Evolutionary conservation across 2,797 vertebrate species (phyloP), one percentile per base, ranked within the genome.

Genomic region (Brachyrhaphis roseni): DNA sequence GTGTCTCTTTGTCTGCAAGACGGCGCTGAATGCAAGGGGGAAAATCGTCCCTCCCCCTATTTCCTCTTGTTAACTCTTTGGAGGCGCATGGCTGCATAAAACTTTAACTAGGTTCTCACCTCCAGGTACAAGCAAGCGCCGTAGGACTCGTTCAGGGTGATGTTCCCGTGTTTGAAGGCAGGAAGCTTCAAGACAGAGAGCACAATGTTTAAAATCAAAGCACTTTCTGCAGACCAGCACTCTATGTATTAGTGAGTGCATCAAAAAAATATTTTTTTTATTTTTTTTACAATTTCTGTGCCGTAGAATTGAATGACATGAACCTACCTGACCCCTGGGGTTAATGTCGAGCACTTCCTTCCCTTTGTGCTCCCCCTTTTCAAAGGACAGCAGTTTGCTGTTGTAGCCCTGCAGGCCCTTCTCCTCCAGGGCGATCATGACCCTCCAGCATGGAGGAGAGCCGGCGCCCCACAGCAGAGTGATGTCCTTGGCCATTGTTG

Each of bases 401-500:
- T 94, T 88, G 85, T 95, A 96, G 1, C 93, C 94, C 82, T 92
- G 87, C 82, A 96, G 86, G 2, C 82, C 80, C 81, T 96, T 96
- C 92, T 96, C 95, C 86, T 96, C 95, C 87, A 96, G 90, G 1
- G 77, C 73, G 7, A 96, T 93, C 94, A 88, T 81, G 12, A 95
- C 71, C 82, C 94, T 93, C 95, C 95, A 96, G 84, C 95, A 96
- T 6, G 95, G 94, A 1, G 95, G 93, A 72, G 95, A 96, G 39
- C 95, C 95, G 0, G 93, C 89, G 83, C 90, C 89, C 95, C 95
- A 96, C 55, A 88, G 84, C 13, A 96, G 85, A 79, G 90, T 90
- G 70, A 96, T 94, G 1, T 94, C 89, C 79, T 93, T n/a, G 72
- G 95, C 94, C 95, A 95, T 96, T 59, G 0, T 86, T 74, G 36